A percentile compares a stretch with the other conserved stretches of the same genome.
These are phyloP conservation scores for Altica lythri DNA, from an alignment of 2,888 invertebrate genomes.

Conservation along the genomic window DNA sequence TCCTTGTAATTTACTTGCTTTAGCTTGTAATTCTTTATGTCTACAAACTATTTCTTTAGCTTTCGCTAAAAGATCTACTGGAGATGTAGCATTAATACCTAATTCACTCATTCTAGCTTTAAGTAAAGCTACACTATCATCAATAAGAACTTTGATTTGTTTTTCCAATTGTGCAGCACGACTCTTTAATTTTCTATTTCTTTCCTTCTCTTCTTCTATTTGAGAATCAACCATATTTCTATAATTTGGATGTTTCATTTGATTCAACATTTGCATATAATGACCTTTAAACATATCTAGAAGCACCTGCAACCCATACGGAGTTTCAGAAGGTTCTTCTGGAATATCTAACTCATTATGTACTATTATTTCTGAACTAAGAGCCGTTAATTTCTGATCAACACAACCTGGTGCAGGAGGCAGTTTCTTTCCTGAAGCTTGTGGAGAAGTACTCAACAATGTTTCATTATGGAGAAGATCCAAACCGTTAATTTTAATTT, in stretches of 20 bases:
- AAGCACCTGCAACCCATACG: slow-evolving; percentile 84
- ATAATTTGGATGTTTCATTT: slow-evolving; percentile 82
- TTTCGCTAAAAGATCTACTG: slow-evolving; percentile 82
- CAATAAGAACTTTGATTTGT: slow-evolving; percentile 88
- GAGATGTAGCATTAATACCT: slow-evolving; percentile 85
- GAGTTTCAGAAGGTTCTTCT: slow-evolving; percentile 74
- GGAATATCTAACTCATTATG: slow-evolving; percentile 87
- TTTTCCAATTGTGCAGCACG: slow-evolving; percentile 90
- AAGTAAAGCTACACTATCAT: slow-evolving; percentile 86
- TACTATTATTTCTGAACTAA: slow-evolving; percentile 69
- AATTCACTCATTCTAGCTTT: slow-evolving; percentile 91
- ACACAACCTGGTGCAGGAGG: slow-evolving; percentile 91
- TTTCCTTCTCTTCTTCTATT: slow-evolving; percentile 77
- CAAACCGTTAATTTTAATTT: slow-evolving; percentile 80
- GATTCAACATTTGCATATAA: slow-evolving; percentile 80
- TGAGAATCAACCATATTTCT: slow-evolving; percentile 72
- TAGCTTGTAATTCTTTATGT: slow-evolving; percentile 90
- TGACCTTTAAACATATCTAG: slow-evolving; percentile 85
- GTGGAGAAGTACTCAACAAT: slow-evolving; percentile 81
- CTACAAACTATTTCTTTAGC: slow-evolving; percentile 91
- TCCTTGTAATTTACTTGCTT: slow-evolving; percentile 83
- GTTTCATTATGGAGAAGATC: slow-evolving; percentile 90
- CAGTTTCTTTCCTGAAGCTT: slow-evolving; percentile 71
- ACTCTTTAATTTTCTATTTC: slow-evolving; percentile 79
- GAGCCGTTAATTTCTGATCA: slow-evolving; percentile 84